Conservation (phyloP, 2,888 invertebrate genomes). For the Ypsolopha sequella region DNA sequence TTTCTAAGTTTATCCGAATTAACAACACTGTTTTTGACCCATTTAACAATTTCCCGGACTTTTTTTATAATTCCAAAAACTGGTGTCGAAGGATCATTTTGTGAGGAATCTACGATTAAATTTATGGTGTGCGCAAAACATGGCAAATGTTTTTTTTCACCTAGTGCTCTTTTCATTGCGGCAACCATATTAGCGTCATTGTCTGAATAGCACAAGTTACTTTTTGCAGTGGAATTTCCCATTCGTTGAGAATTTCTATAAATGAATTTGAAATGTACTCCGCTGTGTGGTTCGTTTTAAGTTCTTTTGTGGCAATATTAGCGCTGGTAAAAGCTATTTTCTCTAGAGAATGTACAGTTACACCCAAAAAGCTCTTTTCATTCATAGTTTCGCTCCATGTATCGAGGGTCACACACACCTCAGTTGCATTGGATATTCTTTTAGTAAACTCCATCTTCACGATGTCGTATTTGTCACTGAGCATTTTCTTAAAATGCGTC, state of each 20-base stretch:
- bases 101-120: neutral
- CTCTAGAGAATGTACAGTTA: conserved; percentile 2
- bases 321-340: neutral
- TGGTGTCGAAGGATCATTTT: neutral
- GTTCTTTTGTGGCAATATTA: conserved; percentile 3
- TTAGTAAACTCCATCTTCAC: conserved; percentile 1
- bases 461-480: neutral
- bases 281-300: neutral
- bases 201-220: conserved; percentile 5
- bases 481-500: conserved; percentile 5
- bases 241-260: conserved; percentile 2
- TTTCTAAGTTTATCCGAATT: conserved; percentile 5
- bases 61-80: conserved; percentile 1
- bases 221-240: conserved; percentile 3
- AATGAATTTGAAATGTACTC: conserved; percentile 1
- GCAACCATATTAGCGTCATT: conserved; percentile 7
- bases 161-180: conserved; percentile 6
- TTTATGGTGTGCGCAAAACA: conserved; percentile 8
- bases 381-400: conserved; percentile 3
- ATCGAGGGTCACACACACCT: neutral
- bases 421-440: conserved; percentile 1
- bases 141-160: conserved; percentile 8
- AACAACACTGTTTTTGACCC: conserved; percentile 5
- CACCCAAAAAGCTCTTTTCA: conserved; percentile 1
- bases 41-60: conserved; percentile 3